A percentile compares a stretch with the other conserved stretches of the same genome.
Evolutionary conservation across 2,113 vertebrate species (phyloP).

Genomic region (Sardina pilchardus): DNA sequence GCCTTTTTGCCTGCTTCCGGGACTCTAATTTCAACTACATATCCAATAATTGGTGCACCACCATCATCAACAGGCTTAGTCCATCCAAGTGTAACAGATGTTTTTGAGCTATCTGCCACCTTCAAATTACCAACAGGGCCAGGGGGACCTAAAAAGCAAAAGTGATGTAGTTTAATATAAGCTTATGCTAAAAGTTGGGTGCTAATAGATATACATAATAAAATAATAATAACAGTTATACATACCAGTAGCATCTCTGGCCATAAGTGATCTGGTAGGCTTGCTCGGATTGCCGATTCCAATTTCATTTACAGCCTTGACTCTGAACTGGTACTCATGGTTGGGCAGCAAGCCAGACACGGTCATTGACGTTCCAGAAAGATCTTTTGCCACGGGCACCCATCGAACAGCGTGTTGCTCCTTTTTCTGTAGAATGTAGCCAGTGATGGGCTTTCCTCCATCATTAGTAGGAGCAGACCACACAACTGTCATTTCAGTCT

Average conservation of each 20-base stretch:
- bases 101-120: slow-evolving; percentile 89
- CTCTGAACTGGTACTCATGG: slow-evolving; percentile 96
- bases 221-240: slow-evolving; percentile 24
- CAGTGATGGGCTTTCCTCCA: slow-evolving; percentile 92
- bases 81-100: slow-evolving; percentile 86
- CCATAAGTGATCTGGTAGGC: slow-evolving; percentile 85
- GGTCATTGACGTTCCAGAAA: slow-evolving; percentile 81
- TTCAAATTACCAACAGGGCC: slow-evolving; percentile 91
- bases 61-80: slow-evolving; percentile 91
- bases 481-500: slow-evolving; percentile 92
- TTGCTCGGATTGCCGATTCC: slow-evolving; percentile 89
- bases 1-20: slow-evolving; percentile 79
- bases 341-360: slow-evolving; percentile 89
- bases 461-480: slow-evolving; percentile 93
- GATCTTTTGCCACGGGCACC: slow-evolving; percentile 88
- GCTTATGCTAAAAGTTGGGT: not conserved
- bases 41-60: slow-evolving; percentile 92
- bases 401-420: slow-evolving; percentile 88
- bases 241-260: slow-evolving; percentile 93
- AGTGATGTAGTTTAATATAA: not conserved
- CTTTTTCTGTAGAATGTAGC: slow-evolving; percentile 93
- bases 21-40: slow-evolving; percentile 89
- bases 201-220: not conserved
- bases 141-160: slow-evolving; percentile 81
- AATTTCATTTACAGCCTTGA: slow-evolving; percentile 97